Evolutionary conservation across 2,797 vertebrate species (phyloP).

Genomic region (Sciaenops ocellatus): DNA sequence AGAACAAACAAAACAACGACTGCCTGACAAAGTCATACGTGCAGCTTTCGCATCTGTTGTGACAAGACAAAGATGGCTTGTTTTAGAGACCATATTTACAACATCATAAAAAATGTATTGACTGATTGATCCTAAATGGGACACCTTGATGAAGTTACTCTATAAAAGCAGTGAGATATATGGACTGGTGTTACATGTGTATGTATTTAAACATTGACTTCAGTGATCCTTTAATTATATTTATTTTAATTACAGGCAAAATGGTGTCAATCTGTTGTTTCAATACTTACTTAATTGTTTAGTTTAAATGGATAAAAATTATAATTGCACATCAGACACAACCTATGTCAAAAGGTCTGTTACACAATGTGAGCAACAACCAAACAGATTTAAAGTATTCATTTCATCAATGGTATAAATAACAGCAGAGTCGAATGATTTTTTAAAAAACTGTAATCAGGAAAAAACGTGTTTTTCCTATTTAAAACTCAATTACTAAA

Average conservation of each 20-base stretch:
- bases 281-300: not conserved
- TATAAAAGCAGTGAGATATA: not conserved
- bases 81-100: constrained; percentile 47
- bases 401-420: not conserved
- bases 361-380: not conserved
- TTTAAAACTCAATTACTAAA: not conserved
- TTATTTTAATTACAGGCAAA: not conserved
- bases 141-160: not conserved
- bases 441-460: not conserved
- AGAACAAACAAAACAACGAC: constrained; percentile 73
- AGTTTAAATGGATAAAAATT: not conserved
- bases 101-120: constrained; percentile 30
- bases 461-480: not conserved
- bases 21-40: constrained; percentile 65
- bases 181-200: not conserved
- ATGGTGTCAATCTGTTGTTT: too few species aligned
- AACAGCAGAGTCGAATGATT: not conserved
- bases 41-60: constrained; percentile 58
- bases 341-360: not conserved
- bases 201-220: not conserved
- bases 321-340: not conserved
- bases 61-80: constrained; percentile 67
- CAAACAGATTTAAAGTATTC: not conserved
- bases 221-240: not conserved
- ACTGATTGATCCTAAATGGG: constrained; percentile 26